phyloP scores from a whole-genome alignment of 2,797 vertebrate species.

The Phalloptychus januarius region DNA sequence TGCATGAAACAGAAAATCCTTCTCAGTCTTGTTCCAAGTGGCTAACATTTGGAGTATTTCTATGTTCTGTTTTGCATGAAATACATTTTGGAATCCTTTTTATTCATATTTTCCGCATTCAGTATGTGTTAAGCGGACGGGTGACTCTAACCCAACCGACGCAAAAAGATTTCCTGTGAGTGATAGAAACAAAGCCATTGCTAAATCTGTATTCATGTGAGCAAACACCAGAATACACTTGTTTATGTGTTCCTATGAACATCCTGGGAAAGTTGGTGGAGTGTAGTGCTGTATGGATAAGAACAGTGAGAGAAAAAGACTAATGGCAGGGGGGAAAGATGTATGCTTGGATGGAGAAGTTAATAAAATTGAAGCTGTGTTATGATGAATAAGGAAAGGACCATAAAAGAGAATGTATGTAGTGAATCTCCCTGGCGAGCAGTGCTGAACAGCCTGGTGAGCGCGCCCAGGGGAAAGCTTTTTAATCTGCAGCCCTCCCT shows the following conservation, averaged over 20 bases:
- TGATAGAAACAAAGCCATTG: constrained; percentile 41
- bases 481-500: constrained; percentile 77
- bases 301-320: constrained; percentile 57
- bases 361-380: constrained; percentile 81
- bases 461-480: constrained; percentile 74
- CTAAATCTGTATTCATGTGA: constrained; percentile 59
- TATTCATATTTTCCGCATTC: constrained; percentile 35
- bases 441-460: constrained; percentile 72
- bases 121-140: constrained; percentile 45
- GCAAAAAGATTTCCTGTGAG: constrained; percentile 48
- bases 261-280: constrained; percentile 38
- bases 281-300: constrained; percentile 30
- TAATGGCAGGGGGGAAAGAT: constrained; percentile 63
- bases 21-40: background rate
- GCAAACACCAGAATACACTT: constrained; percentile 39
- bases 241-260: constrained; percentile 50
- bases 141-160: constrained; percentile 45
- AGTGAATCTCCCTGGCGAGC: constrained; percentile 76
- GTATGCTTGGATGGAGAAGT: constrained; percentile 78
- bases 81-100: constrained; percentile 15
- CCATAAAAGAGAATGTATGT: constrained; percentile 81
- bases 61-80: constrained; percentile 16
- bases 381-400: constrained; percentile 82
- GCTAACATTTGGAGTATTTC: constrained; percentile 3
- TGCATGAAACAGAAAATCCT: background rate